phyloP scores from a whole-genome alignment of 2,888 invertebrate species.

The Ochropleura leucogaster region DNA sequence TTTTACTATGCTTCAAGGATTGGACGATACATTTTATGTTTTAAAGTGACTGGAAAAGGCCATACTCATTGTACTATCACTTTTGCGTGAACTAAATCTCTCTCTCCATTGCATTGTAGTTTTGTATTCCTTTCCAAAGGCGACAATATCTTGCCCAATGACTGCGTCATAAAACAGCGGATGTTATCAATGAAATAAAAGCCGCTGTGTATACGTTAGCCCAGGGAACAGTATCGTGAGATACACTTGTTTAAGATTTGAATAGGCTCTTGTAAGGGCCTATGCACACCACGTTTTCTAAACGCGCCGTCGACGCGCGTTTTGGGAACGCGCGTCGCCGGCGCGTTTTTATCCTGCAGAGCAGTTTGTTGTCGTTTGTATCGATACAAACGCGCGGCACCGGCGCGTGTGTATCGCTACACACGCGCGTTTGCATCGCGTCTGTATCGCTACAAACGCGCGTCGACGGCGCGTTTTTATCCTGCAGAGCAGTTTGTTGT shows the following conservation, averaged over 20 bases:
- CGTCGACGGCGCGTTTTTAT: too few species aligned
- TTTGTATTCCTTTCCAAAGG: slow-evolving; percentile 20
- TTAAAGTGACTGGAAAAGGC: not conserved
- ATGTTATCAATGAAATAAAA: slow-evolving; percentile 59
- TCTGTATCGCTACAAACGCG: too few species aligned
- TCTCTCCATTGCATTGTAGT: not conserved
- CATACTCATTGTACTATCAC: not conserved
- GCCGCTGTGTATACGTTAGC: not conserved
- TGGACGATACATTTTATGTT: not conserved
- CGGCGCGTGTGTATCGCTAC: too few species aligned
- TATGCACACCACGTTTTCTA: too few species aligned
- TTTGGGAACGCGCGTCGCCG: too few species aligned
- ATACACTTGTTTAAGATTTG: not conserved
- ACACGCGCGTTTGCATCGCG: too few species aligned
- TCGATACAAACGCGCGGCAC: too few species aligned
- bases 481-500: too few species aligned
- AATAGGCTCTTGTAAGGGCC: slow-evolving; percentile 9
- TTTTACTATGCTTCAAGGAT: not conserved
- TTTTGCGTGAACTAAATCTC: not conserved
- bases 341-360: too few species aligned
- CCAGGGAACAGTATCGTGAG: not conserved
- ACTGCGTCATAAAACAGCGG: slow-evolving; percentile 55
- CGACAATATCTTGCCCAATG: slow-evolving; percentile 33
- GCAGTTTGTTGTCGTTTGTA: too few species aligned
- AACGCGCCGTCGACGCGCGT: too few species aligned